Base-by-base conservation (phyloP, 2,797 vertebrate species). In the Aphelocoma californica region DNA sequence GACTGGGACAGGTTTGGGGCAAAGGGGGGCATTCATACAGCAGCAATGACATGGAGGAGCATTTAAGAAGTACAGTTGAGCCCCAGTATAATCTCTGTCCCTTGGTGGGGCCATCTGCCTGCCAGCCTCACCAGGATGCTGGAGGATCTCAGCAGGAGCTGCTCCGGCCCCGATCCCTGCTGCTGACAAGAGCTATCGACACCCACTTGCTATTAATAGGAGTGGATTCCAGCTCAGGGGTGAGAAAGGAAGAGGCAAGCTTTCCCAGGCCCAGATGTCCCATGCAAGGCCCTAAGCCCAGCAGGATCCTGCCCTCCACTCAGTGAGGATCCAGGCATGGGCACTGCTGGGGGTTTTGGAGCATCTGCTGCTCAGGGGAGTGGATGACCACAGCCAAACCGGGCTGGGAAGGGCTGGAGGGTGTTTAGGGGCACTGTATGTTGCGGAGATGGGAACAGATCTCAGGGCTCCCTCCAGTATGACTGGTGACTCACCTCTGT, bases 201-300 rank as follows among this genome's bases (percentile, higher is more conserved):
- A 91, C 34, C 2, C 74, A 7, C 34, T 32, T 50, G 71, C 88
- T 96, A 95, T 95, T 93, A 95, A 95, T 95, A 96, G 94, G 51
- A 89, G 57, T 11, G 12, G 40, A 95, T 92, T 96, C 93, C 95
- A 95, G 64, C 74, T 82, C 48, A 45, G 20, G 91, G 53, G 53
- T 96, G 93, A 96, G 95, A 97, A 95, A 94, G 75, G 85, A 95
- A 83, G 31, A 93, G 36, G 38, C 34, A 66, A 13, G 1, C 44
- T 94, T 97, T 97, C 95, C 88, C 93, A 97, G 92, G 95, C 78
- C 83, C 92, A 83, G 75, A 91, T 77, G 66, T 90, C 45, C 51
- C 53, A n/a, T 29, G 28, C 4, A 6, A 85, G 34, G 56, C 32
- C 73, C 44, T 40, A 62, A 62, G 24, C 83, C 5, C 95, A 95